Evolutionary conservation across 2,113 vertebrate genomes (phyloP).

Genomic region (Tichodroma muraria): DNA sequence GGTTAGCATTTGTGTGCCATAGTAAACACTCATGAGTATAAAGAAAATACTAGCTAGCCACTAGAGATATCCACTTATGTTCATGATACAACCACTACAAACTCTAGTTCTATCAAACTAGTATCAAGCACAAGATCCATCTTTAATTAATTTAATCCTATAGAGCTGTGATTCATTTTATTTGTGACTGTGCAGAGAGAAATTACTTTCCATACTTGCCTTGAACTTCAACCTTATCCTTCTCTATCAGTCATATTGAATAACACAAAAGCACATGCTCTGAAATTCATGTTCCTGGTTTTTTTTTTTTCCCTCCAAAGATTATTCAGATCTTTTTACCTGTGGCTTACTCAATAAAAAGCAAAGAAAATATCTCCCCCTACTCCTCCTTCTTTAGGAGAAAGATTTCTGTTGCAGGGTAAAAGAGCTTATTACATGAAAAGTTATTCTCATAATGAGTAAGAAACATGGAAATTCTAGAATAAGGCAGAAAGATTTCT

Average conservation of each 20-base stretch:
- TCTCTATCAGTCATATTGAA: conserved; percentile 58
- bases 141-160: conserved; percentile 71
- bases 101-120: conserved; percentile 62
- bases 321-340: conserved; percentile 53
- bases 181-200: conserved; percentile 60
- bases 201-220: conserved; percentile 65
- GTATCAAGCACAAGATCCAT: conserved; percentile 61
- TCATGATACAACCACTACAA: conserved; percentile 67
- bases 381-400: neutral
- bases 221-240: conserved; percentile 68
- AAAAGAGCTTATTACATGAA: conserved; percentile 8
- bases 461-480: neutral
- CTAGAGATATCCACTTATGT: conserved; percentile 69
- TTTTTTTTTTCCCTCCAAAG: neutral
- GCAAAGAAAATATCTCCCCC: neutral
- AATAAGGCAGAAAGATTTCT: neutral
- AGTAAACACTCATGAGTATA: conserved; percentile 60
- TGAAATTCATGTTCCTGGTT: conserved; percentile 6
- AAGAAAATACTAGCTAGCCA: conserved; percentile 64
- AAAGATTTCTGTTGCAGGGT: neutral
- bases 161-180: conserved; percentile 63
- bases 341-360: conserved; percentile 15
- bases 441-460: neutral
- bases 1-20: conserved; percentile 59
- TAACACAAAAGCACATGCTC: conserved; percentile 60